Evolutionary conservation across 2,888 invertebrate species (phyloP), one percentile per base, ranked within the genome.

Genomic region (Electrophaes corylata): DNA sequence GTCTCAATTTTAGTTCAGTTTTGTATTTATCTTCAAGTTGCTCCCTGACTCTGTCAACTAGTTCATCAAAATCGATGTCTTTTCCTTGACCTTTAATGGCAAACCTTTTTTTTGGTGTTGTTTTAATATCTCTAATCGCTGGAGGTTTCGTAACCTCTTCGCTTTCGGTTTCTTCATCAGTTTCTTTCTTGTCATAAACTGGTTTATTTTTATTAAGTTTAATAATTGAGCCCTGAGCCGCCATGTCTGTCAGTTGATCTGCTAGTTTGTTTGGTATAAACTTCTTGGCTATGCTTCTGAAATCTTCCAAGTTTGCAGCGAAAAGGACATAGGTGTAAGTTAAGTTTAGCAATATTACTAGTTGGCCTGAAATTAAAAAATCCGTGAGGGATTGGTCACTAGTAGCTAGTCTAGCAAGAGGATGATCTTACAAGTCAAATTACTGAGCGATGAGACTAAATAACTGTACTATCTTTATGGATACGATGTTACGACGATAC

Each of bases 271-370:
- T 66, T 0, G 83, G 78, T 0, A 74, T 67, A 1, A 81, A 66
- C 58, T 79, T 75, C 14, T 72, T 76, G 0, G 80, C 81, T 48
- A 86, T 56, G 0, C 48, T 61, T 39, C 66, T 66, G 29, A 86
- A 78, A 14, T 84, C 84, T 0, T 83, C 76, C 2, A 76, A 29
- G 14, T 84, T 79, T 0, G 75, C 79, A 3, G 82, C 74, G 0
- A 84, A 54, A 0, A 84, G 41, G 0, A 81, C 76, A 29, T 71
- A 66, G 20, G 58, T 37, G 11, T 57, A 6, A 0, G 49, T 44
- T 6, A 39, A 18, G 6, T 33, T 39, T 5, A 57, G 37, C 47
- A 58, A 18, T 8, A 60, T 0, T n/a, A 61, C 31, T 0, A 61
- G 6, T 8, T 58, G 58, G 40, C 56, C 64, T 66, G 53, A 16